Evolutionary conservation across 2,797 vertebrate genomes (phyloP).

Genomic region (Peromyscus aztecus): DNA sequence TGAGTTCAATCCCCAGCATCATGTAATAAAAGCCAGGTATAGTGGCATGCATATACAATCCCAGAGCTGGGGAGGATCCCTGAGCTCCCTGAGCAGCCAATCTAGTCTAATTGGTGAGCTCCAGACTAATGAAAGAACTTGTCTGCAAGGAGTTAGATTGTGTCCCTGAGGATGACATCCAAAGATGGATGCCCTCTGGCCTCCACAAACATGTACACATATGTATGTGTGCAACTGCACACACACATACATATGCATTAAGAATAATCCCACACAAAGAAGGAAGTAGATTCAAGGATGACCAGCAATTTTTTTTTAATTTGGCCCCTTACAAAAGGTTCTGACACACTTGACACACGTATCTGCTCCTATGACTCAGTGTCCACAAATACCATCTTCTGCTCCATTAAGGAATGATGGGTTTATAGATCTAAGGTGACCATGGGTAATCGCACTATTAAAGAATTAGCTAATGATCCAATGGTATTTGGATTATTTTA

Average conservation of each 20-base stretch:
- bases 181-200: not conserved
- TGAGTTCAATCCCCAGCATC: not conserved
- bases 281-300: not conserved
- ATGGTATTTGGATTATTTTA: not conserved
- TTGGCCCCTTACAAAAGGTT: constrained; percentile 1
- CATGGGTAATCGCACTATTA: not conserved
- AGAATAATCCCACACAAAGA: not conserved
- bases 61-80: not conserved
- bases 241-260: no score
- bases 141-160: not conserved
- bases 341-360: not conserved
- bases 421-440: not conserved
- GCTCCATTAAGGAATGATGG: not conserved
- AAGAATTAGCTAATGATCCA: not conserved
- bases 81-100: not conserved
- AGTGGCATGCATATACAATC: not conserved
- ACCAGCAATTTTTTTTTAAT: not conserved
- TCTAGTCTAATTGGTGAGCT: not conserved
- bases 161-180: not conserved
- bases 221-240: not conserved
- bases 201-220: not conserved
- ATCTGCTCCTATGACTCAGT: not conserved
- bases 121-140: not conserved
- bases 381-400: not conserved
- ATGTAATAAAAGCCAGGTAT: not conserved